Percentiles rank a stretch among this genome's conserved stretches.
Conservation (phyloP, 2,113 vertebrate genomes). For the Peromyscus maniculatus region DNA sequence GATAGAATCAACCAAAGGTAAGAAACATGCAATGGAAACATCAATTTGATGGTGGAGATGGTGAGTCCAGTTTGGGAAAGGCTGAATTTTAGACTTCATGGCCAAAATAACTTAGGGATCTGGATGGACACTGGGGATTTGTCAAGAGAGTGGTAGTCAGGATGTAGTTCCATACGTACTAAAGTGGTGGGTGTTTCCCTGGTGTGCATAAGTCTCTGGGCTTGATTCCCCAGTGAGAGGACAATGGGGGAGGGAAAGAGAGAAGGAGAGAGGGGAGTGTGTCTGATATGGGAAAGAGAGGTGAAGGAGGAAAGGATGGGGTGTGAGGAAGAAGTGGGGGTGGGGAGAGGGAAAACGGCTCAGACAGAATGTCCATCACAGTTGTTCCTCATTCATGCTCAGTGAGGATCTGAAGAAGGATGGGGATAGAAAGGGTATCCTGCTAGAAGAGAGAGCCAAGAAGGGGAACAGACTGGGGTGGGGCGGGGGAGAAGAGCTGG, state of each 20-base stretch:
- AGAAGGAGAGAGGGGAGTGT: background rate
- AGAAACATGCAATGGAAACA: background rate
- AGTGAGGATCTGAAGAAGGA: background rate
- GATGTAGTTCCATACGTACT: background rate
- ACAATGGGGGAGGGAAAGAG: background rate
- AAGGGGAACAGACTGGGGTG: background rate
- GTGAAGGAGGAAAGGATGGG: background rate
- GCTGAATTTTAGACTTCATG: conserved; percentile 8
- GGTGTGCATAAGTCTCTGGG: background rate
- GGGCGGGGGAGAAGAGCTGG: too few relatives aligned
- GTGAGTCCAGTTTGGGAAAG: background rate
- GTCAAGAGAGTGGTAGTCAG: too few relatives aligned
- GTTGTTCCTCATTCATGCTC: background rate
- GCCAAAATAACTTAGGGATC: background rate
- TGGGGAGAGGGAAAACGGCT: background rate
- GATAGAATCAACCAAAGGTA: background rate
- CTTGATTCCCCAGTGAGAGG: background rate
- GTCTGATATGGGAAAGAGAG: background rate
- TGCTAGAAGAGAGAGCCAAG: background rate
- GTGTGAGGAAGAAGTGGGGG: background rate
- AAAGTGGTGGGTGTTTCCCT: background rate
- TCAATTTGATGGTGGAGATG: background rate
- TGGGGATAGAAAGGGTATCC: background rate
- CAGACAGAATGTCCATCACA: background rate
- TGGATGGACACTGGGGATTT: background rate